These are phyloP conservation scores for Gortyna flavago DNA, from an alignment of 2,888 invertebrate species.

Conservation along the genomic window DNA sequence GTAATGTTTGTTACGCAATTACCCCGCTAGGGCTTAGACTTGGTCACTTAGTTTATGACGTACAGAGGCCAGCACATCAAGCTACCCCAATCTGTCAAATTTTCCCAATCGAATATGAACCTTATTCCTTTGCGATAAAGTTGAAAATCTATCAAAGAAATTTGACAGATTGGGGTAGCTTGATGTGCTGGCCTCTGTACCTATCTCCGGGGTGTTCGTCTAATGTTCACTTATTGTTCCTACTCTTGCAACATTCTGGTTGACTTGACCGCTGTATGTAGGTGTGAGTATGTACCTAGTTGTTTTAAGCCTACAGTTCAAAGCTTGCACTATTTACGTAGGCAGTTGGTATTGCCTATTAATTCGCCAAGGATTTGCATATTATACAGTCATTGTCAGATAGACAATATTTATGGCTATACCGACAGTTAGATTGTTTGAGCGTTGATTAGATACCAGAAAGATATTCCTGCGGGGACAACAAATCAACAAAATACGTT, in stretches of 20 bases:
- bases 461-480: constrained; percentile 7
- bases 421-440: constrained; percentile 29
- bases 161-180: too few relatives aligned
- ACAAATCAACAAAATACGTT: constrained; percentile 21
- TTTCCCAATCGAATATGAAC: too few relatives aligned
- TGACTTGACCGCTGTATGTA: constrained; percentile 54
- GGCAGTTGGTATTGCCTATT: constrained; percentile 42
- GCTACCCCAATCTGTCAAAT: too few relatives aligned
- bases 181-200: too few relatives aligned
- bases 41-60: too few relatives aligned
- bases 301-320: constrained; percentile 39
- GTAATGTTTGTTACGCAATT: too few relatives aligned
- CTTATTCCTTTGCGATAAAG: too few relatives aligned
- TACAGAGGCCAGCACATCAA: too few relatives aligned
- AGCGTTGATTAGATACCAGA: constrained; percentile 32
- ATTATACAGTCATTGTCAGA: constrained; percentile 45
- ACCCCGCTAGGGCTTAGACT: too few relatives aligned
- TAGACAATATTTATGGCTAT: constrained; percentile 36
- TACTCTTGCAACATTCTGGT: constrained; percentile 40
- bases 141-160: too few relatives aligned
- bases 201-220: constrained; percentile 11
- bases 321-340: constrained; percentile 47
- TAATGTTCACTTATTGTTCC: constrained; percentile 21
- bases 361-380: constrained; percentile 55
- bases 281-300: constrained; percentile 62